phyloP scores from a whole-genome alignment of 2,888 invertebrate genomes.

The Furcula furcula region DNA sequence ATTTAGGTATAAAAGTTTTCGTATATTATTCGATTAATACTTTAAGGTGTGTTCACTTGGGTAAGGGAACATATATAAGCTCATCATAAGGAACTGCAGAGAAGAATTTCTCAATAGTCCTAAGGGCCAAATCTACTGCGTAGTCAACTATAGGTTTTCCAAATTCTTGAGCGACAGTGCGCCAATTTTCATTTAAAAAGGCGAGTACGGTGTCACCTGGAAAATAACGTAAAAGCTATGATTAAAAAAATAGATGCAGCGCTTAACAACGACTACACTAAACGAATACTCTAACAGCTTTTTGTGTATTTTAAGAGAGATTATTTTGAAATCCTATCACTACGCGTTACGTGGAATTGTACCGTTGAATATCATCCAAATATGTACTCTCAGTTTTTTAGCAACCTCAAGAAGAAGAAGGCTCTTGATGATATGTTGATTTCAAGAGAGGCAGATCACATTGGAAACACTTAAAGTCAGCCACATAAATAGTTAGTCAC shows the following conservation, averaged over 20 bases:
- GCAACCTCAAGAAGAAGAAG: too few species aligned
- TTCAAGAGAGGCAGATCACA: too few species aligned
- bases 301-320: too few species aligned
- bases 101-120: slow-evolving; percentile 67
- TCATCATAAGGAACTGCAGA: slow-evolving; percentile 62
- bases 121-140: slow-evolving; percentile 61
- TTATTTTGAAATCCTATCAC: too few species aligned
- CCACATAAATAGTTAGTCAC: too few species aligned
- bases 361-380: too few species aligned
- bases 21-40: not conserved
- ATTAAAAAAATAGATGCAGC: not conserved
- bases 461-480: too few species aligned
- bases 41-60: slow-evolving; percentile 21
- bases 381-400: too few species aligned
- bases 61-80: slow-evolving; percentile 60
- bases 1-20: not conserved
- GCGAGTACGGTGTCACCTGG: slow-evolving; percentile 60
- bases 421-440: too few species aligned
- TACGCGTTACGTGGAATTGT: too few species aligned
- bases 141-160: slow-evolving; percentile 73
- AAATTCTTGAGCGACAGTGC: slow-evolving; percentile 63
- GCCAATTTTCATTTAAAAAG: slow-evolving; percentile 72
- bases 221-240: slow-evolving; percentile 19
- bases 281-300: too few species aligned
- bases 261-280: too few species aligned